Base-by-base conservation (phyloP, 1,140 invertebrate species). In the Sycophaga agraensis region DNA sequence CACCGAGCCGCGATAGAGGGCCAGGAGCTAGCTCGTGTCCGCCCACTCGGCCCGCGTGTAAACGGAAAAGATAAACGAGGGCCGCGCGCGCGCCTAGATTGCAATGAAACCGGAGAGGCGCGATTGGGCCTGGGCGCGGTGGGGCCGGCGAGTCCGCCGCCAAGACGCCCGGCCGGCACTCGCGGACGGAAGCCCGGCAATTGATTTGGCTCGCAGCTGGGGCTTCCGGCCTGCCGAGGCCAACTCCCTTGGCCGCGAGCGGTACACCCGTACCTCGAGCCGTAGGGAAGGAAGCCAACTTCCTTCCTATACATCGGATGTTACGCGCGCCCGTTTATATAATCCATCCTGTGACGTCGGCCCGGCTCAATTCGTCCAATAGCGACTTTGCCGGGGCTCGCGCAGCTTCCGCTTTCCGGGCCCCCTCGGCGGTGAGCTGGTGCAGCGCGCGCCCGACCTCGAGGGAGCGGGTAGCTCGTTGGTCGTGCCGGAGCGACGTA, bases 381-480 rank as follows among this genome's bases (percentile, higher is more conserved):
- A n/a, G n/a, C n/a, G n/a, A n/a, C n/a, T n/a, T n/a, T n/a, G n/a
- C n/a, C n/a, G n/a, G n/a, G n/a, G n/a, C n/a, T n/a, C n/a, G n/a
- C n/a, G 28, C 26, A 42, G 40, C 53, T 35, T 57, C n/a, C n/a
- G n/a, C n/a, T 49, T 49, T 49, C 24, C 28, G 26, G 46, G 46
- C 46, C 28, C 19, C 34, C 34, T 31, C 26, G 28, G n/a, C n/a
- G 73, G 78, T 76, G 78, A 76, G 78, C 76, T 73, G 78, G 16
- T 16, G 22, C 16, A 74, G 64, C n/a, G n/a, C n/a, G n/a, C n/a
- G n/a, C n/a, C n/a, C n/a, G n/a, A n/a, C n/a, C 71, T 73, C 74
- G 70, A 73, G 79, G 79, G 79, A 80, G 76, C 76, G n/a, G n/a
- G n/a, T n/a, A n/a, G n/a, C n/a, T n/a, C n/a, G 66, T 69, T 68